A percentile compares a stretch with the other conserved stretches of the same genome.
These are phyloP conservation scores for Magallana gigas DNA, from an alignment of 1,140 invertebrate species.

Conservation along the genomic window DNA sequence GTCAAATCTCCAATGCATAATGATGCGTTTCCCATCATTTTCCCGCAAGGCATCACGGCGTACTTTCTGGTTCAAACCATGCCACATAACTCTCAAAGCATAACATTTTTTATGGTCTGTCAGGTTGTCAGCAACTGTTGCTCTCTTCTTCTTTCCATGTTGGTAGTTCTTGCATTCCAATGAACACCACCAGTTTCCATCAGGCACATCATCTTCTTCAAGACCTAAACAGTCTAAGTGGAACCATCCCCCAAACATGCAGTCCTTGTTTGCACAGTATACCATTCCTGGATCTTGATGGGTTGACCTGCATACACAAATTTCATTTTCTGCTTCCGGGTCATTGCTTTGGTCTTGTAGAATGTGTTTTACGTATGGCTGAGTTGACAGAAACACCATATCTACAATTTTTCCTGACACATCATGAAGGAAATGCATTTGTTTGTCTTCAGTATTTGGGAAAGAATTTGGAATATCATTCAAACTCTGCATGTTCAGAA, in stretches of 20 bases:
- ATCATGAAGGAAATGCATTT: neutral
- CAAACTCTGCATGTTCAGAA: constrained; percentile 3
- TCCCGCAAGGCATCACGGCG: constrained; percentile 1
- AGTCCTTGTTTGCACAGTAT: constrained; percentile 26
- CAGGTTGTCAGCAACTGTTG: no score
- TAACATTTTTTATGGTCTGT: neutral
- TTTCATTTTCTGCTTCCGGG: neutral
- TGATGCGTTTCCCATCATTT: constrained; percentile 26
- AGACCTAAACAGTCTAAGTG: constrained; percentile 14
- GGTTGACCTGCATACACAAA: constrained; percentile 35
- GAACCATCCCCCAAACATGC: constrained; percentile 40
- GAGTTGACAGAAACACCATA: neutral
- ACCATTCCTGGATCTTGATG: constrained; percentile 28
- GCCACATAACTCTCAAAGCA: neutral
- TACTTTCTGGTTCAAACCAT: neutral
- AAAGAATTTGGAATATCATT: neutral
- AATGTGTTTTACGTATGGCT: no score
- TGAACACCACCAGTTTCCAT: no score
- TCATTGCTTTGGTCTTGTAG: no score
- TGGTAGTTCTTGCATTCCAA: no score
- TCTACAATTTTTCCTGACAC: constrained; percentile 12
- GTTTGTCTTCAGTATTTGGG: neutral
- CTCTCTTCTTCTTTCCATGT: no score
- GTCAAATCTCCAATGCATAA: constrained; percentile 49
- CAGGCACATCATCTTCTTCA: neutral